A percentile compares a stretch with the other conserved stretches of the same genome.
Evolutionary conservation across 2,797 vertebrate species (phyloP).

Genomic region (Phalloptychus januarius): DNA sequence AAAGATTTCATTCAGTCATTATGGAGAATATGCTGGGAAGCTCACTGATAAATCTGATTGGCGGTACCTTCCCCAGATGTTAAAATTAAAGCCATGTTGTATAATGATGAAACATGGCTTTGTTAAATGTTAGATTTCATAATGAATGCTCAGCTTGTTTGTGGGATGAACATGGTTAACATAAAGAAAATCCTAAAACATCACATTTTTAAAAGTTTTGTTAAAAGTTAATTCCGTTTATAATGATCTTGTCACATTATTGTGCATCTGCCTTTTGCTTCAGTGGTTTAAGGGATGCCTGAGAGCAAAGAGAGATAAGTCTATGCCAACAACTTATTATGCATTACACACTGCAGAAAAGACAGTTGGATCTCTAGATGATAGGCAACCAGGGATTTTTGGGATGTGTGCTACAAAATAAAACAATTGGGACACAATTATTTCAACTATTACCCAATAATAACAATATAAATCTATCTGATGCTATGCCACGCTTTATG

Average conservation of each 20-base stretch:
- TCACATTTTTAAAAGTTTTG: not conserved
- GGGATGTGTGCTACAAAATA: not conserved
- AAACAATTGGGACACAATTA: not conserved
- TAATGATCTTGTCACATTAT: not conserved
- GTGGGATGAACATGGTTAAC: not conserved
- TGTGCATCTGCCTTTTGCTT: not conserved
- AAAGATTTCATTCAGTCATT: slow-evolving; percentile 38
- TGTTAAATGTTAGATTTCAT: not conserved
- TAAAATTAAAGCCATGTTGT: not conserved
- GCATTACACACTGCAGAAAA: not conserved
- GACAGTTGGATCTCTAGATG: not conserved
- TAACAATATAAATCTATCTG: not conserved
- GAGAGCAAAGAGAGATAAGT: not conserved
- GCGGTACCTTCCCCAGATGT: slow-evolving; percentile 27
- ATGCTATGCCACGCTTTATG: not conserved
- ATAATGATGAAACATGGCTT: not conserved
- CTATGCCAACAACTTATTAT: not conserved
- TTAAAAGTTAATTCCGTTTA: not conserved
- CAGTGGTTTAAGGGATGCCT: not conserved
- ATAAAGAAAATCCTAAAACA: not conserved
- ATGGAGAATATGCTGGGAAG: slow-evolving; percentile 17
- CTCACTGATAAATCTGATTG: slow-evolving; percentile 8
- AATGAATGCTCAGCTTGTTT: not conserved
- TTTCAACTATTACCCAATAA: not conserved
- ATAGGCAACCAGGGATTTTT: not conserved